A percentile compares a stretch with the other conserved stretches of the same genome.
Conservation (phyloP, 2,797 vertebrate genomes). For the Labeo calbasu region DNA sequence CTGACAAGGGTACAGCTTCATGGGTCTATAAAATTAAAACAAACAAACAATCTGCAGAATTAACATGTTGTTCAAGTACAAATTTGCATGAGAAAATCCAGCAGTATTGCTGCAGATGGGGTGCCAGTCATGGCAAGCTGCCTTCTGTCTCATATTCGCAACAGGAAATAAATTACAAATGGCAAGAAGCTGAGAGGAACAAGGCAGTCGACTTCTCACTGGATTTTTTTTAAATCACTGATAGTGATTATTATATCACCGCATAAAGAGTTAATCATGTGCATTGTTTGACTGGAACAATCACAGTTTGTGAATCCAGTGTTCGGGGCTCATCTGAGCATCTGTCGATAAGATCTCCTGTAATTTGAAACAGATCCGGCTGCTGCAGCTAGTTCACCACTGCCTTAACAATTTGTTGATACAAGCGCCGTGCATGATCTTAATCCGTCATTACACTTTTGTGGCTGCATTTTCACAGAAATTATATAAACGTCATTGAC, state of each 20-base stretch:
- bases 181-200: constrained; percentile 12
- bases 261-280: constrained; percentile 7
- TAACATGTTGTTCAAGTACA: constrained; percentile 14
- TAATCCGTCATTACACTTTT: constrained; percentile 48
- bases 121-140: constrained; percentile 38
- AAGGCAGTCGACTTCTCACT: neutral
- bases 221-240: neutral
- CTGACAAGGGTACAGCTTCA: constrained; percentile 12
- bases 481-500: constrained; percentile 37
- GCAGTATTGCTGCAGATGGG: neutral
- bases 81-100: constrained; percentile 35
- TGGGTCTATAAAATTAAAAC: constrained; percentile 40
- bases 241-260: neutral
- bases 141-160: constrained; percentile 20
- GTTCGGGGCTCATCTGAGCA: neutral
- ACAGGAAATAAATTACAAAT: constrained; percentile 38
- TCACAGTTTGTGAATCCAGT: neutral
- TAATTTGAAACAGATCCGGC: constrained; percentile 38
- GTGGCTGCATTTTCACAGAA: constrained; percentile 34
- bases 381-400: constrained; percentile 4
- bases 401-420: constrained; percentile 38
- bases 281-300: neutral
- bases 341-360: constrained; percentile 22
- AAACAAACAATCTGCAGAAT: constrained; percentile 32
- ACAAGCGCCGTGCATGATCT: neutral